Evolutionary conservation across 2,797 vertebrate genomes (phyloP).

Genomic region (Poeciliopsis gracilis): DNA sequence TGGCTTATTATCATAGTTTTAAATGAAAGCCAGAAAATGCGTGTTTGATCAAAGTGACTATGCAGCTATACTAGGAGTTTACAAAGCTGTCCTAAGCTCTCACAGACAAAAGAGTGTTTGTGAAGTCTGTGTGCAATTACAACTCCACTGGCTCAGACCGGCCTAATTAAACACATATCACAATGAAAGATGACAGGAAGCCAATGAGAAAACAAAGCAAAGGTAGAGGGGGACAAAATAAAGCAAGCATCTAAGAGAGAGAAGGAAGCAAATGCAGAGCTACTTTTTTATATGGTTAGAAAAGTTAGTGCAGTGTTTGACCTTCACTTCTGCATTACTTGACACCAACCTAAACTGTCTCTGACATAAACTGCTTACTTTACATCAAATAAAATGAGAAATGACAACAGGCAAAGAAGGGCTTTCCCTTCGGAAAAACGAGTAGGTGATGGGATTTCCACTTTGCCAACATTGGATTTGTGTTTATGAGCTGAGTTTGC

Average conservation of each 20-base stretch:
- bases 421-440: constrained; percentile 16
- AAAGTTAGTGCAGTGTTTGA: constrained; percentile 23
- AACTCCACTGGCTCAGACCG: constrained; percentile 28
- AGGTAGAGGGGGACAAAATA: constrained; percentile 16
- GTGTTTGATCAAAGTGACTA: constrained; percentile 49
- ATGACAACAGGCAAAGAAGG: constrained; percentile 25
- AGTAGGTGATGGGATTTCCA: constrained; percentile 22
- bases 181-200: constrained; percentile 43
- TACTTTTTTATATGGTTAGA: constrained; percentile 11
- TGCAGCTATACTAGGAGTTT: constrained; percentile 29
- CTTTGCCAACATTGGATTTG: constrained; percentile 13
- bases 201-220: constrained; percentile 43
- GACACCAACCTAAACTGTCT: constrained; percentile 32
- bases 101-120: constrained; percentile 23
- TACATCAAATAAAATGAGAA: constrained; percentile 22
- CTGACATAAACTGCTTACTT: constrained; percentile 17
- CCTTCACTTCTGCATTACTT: constrained; percentile 25
- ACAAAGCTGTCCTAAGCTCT: constrained; percentile 43
- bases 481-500: constrained; percentile 23
- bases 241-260: constrained; percentile 13
- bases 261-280: background rate
- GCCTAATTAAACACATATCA: constrained; percentile 59
- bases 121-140: constrained; percentile 62
- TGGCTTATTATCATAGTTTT: constrained; percentile 34
- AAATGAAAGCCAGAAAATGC: constrained; percentile 44